These are phyloP conservation scores for Drosophila ananassae DNA, from an alignment of 1,140 invertebrate genomes.

Conservation along the genomic window DNA sequence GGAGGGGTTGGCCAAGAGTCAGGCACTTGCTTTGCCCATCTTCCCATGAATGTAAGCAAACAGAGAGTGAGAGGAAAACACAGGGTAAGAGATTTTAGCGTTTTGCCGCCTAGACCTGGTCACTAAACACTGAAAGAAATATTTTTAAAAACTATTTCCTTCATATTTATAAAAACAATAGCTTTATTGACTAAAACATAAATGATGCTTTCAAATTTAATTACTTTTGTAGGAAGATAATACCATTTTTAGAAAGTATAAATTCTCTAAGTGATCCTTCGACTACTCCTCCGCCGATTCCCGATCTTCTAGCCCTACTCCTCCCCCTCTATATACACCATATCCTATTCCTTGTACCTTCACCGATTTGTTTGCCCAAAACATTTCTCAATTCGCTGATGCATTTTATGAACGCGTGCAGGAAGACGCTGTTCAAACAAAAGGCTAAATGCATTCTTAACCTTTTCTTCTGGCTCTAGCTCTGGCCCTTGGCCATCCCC, in stretches of 20 bases:
- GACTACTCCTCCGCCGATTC: neutral
- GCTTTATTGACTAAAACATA: too few relatives aligned
- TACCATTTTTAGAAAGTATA: neutral
- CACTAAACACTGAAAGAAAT: slow-evolving; percentile 7
- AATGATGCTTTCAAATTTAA: too few relatives aligned
- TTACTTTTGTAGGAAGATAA: too few relatives aligned
- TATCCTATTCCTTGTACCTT: slow-evolving; percentile 11
- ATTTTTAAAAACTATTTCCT: too few relatives aligned
- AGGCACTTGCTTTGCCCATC: slow-evolving; percentile 51
- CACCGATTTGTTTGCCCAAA: slow-evolving; percentile 65
- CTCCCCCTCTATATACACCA: slow-evolving; percentile 23
- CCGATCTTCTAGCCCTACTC: neutral
- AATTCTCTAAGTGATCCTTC: slow-evolving; percentile 5
- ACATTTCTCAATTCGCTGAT: slow-evolving; percentile 80
- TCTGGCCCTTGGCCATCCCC: slow-evolving; percentile 34
- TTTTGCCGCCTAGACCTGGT: slow-evolving; percentile 61
- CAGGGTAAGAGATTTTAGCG: slow-evolving; percentile 64
- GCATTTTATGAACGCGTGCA: slow-evolving; percentile 81
- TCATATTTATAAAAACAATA: too few relatives aligned
- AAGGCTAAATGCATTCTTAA: slow-evolving; percentile 72
- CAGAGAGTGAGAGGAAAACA: slow-evolving; percentile 41
- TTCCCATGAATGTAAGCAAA: slow-evolving; percentile 79
- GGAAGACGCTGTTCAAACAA: slow-evolving; percentile 58
- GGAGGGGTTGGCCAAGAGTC: slow-evolving; percentile 36
- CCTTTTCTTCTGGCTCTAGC: slow-evolving; percentile 57